Base-by-base conservation (phyloP, 2,888 invertebrate species). In the Pyrrhosoma nymphula region DNA sequence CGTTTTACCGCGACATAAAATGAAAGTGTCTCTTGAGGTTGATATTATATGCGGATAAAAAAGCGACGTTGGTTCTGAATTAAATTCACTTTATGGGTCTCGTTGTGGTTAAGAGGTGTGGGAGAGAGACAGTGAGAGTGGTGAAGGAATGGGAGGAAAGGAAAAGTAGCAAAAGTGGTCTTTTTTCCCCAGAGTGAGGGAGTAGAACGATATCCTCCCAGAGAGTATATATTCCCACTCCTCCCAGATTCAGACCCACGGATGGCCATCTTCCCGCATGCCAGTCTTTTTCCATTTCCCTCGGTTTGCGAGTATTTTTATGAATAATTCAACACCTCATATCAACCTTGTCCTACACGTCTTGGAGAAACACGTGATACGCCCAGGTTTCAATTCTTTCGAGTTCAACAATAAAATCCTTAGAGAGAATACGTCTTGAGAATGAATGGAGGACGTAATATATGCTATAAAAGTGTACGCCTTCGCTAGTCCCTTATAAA, bases 81-180 rank as follows among this genome's bases (percentile, higher is more conserved):
- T 82, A 82, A 82, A 82, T 82, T 82, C 82, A 82, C 82, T 82
- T 82, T 82, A 82, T 82, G 82, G 82, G 35, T 82, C 30, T 82
- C 82, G 82, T 82, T 82, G 30, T n/a, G 35, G 82, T 82, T 82
- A 82, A 82, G 30, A 82, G 82, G 35, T 3, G 60, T 60, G 60
- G 6, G 60, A 60, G 60, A 16, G 60, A 60, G 56, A 56, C 56
- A n/a, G n/a, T n/a, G n/a, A n/a, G 47, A 47, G 47, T 8, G 69
- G 26, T 23, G 69, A 3, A 69, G 69, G 69, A 23, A 26, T 1
- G 26, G 26, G 69, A n/a, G n/a, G 47, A 47, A n/a, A n/a, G n/a
- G 47, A 8, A 47, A 4, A 20, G 23, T 26, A 69, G n/a, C 10
- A 69, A 0, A 69, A 69, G 69, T 69, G 8, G 69, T 8, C 69